These are phyloP conservation scores for Oenanthe melanoleuca DNA, from an alignment of 2,113 vertebrate species.

Conservation along the genomic window DNA sequence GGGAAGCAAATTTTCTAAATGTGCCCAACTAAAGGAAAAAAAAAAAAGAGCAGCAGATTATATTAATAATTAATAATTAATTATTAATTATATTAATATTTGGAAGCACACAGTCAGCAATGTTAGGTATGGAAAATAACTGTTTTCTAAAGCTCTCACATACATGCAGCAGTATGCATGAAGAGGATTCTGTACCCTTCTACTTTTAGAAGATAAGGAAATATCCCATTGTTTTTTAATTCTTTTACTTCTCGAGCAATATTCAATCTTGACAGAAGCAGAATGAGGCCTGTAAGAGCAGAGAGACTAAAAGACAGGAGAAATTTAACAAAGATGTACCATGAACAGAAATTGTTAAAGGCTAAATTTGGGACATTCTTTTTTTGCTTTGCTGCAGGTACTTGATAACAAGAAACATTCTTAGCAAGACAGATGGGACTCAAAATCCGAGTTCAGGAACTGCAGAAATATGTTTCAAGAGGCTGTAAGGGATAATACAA, in stretches of 20 bases:
- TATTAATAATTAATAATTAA: no score
- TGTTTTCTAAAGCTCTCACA: neutral
- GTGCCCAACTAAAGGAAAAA: neutral
- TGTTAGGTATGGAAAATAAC: neutral
- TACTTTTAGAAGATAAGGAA: neutral
- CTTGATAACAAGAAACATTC: neutral
- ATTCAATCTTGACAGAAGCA: neutral
- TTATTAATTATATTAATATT: neutral
- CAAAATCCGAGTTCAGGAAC: neutral
- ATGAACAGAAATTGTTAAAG: neutral
- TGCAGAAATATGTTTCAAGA: constrained; percentile 7
- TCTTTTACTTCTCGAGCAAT: neutral
- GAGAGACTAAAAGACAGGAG: neutral
- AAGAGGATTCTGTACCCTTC: neutral
- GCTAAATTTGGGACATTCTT: neutral
- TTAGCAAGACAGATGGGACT: neutral
- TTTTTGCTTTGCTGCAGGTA: neutral
- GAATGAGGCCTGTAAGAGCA: neutral
- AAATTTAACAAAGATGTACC: neutral
- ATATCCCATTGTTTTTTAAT: neutral
- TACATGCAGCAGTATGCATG: neutral
- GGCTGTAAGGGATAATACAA: constrained; percentile 2
- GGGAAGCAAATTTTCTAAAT: neutral
- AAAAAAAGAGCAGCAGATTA: neutral
- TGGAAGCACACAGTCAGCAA: neutral